Evolutionary conservation across 2,888 invertebrate genomes (phyloP).

Genomic region (Stenchaetothrips biformis): DNA sequence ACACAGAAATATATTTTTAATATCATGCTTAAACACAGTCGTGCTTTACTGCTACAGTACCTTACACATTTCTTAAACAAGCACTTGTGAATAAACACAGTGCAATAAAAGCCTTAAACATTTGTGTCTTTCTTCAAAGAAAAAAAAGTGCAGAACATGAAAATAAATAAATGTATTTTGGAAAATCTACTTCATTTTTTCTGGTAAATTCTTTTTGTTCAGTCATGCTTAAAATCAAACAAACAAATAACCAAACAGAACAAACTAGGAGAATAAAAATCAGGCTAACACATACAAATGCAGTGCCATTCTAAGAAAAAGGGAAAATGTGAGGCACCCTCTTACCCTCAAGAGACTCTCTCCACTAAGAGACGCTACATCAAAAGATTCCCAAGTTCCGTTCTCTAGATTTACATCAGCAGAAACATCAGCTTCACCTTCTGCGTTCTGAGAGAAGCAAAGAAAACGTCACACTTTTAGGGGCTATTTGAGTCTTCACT

Average conservation of each 20-base stretch:
- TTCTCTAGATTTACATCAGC: slow-evolving; percentile 54
- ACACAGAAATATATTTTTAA: neutral
- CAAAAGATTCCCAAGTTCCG: slow-evolving; percentile 58
- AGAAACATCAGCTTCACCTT: slow-evolving; percentile 52
- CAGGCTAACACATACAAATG: neutral
- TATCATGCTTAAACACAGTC: neutral
- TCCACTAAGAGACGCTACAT: slow-evolving; percentile 53
- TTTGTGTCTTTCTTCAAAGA: neutral
- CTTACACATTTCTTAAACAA: too few species aligned
- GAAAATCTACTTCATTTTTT: slow-evolving; percentile 25
- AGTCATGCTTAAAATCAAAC: neutral
- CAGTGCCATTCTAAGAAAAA: slow-evolving; percentile 25
- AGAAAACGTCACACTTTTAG: slow-evolving; percentile 8
- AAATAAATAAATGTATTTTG: slow-evolving; percentile 18
- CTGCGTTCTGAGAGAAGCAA: slow-evolving; percentile 44
- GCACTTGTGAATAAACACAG: neutral
- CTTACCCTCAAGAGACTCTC: slow-evolving; percentile 59
- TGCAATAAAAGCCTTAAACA: neutral
- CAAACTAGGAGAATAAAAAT: slow-evolving; percentile 25
- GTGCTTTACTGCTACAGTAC: too few species aligned
- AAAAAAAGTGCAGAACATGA: neutral
- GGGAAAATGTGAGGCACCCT: slow-evolving; percentile 32
- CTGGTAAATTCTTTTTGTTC: neutral
- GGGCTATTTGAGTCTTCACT: too few species aligned
- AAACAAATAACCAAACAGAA: neutral